Evolutionary conservation across 2,888 invertebrate species (phyloP).

Genomic region (Ochropacha duplaris): DNA sequence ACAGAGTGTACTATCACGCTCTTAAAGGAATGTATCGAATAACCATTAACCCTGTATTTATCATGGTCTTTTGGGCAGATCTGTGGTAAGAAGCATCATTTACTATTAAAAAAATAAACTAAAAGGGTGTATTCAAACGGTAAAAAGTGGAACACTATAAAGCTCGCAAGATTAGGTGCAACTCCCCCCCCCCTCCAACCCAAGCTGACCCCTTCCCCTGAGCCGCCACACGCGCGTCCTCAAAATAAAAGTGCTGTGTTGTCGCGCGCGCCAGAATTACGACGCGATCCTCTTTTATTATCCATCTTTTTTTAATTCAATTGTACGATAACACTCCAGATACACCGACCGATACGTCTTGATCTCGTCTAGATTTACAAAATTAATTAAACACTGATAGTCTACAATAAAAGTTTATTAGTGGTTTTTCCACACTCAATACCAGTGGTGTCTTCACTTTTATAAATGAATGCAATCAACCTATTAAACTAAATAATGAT

Average conservation of each 20-base stretch:
- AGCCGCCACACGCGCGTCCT: conserved; percentile 68
- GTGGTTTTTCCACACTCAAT: conserved; percentile 5
- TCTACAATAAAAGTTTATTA: conserved; percentile 3
- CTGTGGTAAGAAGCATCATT: no score
- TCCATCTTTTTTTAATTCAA: conserved; percentile 80
- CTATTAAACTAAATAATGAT: conserved; percentile 6
- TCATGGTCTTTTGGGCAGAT: no score
- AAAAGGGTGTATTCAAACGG: conserved; percentile 12
- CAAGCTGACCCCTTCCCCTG: conserved; percentile 27
- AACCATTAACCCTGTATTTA: no score
- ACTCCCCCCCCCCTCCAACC: conserved; percentile 25
- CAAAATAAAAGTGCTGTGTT: conserved; percentile 79
- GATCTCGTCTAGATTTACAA: conserved; percentile 20
- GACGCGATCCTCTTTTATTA: conserved; percentile 77
- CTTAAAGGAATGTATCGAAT: no score
- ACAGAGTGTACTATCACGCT: no score
- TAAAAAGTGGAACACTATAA: conserved; percentile 45
- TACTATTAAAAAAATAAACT: not conserved
- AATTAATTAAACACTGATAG: not conserved
- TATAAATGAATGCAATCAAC: conserved; percentile 6
- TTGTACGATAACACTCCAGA: conserved; percentile 74
- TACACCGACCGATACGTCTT: conserved; percentile 44
- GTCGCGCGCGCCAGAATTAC: conserved; percentile 81
- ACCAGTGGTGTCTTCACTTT: conserved; percentile 3
- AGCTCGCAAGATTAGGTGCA: conserved; percentile 69